phyloP scores from a whole-genome alignment of 2,113 vertebrate genomes.

The Muntiacus reevesi region DNA sequence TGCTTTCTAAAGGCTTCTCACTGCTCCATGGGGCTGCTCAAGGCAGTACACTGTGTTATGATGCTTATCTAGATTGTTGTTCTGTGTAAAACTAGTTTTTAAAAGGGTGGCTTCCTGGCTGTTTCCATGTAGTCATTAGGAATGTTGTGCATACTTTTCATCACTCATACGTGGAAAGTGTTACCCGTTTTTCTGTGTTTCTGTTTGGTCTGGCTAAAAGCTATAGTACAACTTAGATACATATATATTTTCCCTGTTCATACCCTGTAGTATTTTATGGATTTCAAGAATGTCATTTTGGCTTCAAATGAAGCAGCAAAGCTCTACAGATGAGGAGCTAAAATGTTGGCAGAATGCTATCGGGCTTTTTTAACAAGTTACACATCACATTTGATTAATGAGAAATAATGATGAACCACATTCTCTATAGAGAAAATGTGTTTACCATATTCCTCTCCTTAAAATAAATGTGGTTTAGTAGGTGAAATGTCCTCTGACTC shows the following conservation, averaged over 20 bases:
- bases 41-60: background rate
- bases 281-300: conserved; percentile 60
- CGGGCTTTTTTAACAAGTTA: conserved; percentile 41
- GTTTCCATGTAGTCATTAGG: conserved; percentile 29
- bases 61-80: conserved; percentile 45
- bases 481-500: background rate
- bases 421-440: conserved; percentile 28
- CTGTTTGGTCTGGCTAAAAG: conserved; percentile 4
- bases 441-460: background rate
- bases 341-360: conserved; percentile 54
- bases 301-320: conserved; percentile 3
- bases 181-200: background rate
- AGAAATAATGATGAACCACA: conserved; percentile 32
- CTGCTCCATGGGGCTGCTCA: conserved; percentile 28
- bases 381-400: conserved; percentile 60
- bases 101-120: conserved; percentile 15
- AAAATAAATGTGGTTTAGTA: background rate
- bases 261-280: conserved; percentile 14
- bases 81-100: conserved; percentile 39
- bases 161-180: background rate
- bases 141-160: background rate
- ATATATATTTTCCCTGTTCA: background rate
- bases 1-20: background rate
- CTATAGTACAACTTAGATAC: background rate
- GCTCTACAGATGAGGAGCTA: conserved; percentile 9